A percentile compares a stretch with the other conserved stretches of the same genome.
Evolutionary conservation across 2,888 invertebrate genomes (phyloP).

Genomic region (Rhyacophila evoluta): DNA sequence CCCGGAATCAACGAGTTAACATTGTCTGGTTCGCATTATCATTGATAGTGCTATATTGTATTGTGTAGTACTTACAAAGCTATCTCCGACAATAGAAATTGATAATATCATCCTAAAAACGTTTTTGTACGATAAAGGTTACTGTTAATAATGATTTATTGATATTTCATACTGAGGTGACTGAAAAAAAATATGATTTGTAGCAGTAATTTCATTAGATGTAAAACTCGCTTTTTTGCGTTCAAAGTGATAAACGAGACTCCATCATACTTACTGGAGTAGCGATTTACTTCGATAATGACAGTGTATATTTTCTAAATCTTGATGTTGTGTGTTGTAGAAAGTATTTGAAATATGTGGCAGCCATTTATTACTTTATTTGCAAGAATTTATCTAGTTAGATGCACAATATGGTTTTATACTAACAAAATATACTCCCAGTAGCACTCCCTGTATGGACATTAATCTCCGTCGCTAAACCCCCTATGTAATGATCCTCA

Average conservation of each 20-base stretch:
- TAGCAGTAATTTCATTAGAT: neutral
- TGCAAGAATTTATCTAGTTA: too few species aligned
- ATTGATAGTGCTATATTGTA: neutral
- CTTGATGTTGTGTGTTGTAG: neutral
- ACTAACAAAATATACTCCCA: too few species aligned
- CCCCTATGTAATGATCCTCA: too few species aligned
- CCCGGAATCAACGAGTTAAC: too few species aligned
- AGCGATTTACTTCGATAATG: neutral
- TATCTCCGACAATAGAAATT: neutral
- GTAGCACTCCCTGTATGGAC: too few species aligned
- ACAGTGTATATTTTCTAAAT: neutral
- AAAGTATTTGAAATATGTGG: too few species aligned
- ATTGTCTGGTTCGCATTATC: too few species aligned
- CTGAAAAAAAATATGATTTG: neutral
- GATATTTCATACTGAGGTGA: neutral
- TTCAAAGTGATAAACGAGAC: neutral
- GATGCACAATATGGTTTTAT: too few species aligned
- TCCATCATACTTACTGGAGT: neutral
- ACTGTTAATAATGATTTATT: slow-evolving; percentile 5
- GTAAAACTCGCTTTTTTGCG: neutral
- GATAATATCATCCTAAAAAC: neutral
- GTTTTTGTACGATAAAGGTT: neutral
- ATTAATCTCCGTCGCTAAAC: too few species aligned
- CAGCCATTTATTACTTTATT: too few species aligned
- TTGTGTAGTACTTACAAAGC: neutral